Evolutionary conservation across 2,797 vertebrate genomes (phyloP).

Genomic region (Falco rusticolus): DNA sequence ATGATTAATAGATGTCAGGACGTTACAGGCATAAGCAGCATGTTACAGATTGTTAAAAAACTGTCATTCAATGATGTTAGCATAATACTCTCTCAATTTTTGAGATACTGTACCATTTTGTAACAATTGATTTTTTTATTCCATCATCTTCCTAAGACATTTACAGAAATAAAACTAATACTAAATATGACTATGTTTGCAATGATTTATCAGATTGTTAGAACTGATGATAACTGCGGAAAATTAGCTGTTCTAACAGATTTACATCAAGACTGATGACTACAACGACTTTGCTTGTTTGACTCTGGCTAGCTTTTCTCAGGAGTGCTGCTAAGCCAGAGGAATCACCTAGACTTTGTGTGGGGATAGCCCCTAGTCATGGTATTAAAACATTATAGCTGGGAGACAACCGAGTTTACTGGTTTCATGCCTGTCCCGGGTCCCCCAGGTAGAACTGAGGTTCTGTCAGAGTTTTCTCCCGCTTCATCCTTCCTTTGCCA

Average conservation of each 20-base stretch:
- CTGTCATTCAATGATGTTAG: neutral
- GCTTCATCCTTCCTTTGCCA: neutral
- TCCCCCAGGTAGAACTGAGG: neutral
- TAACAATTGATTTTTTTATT: neutral
- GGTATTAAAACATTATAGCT: neutral
- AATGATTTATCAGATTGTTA: neutral
- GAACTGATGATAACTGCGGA: neutral
- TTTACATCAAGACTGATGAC: neutral
- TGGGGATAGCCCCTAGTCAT: neutral
- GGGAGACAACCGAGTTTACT: neutral
- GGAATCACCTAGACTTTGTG: neutral
- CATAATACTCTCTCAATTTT: neutral
- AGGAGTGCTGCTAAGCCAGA: neutral
- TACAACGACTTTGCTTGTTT: neutral
- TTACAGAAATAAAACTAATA: neutral
- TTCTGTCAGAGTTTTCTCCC: neutral
- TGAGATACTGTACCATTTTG: neutral
- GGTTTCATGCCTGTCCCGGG: neutral
- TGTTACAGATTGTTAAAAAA: neutral
- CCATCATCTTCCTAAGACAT: neutral
- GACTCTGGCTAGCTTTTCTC: neutral
- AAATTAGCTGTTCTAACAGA: neutral
- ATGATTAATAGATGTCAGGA: neutral
- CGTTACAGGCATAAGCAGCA: neutral
- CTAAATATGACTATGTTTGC: neutral